These are phyloP conservation scores for Agonum fuliginosum DNA, from an alignment of 2,888 invertebrate species.

Conservation along the genomic window DNA sequence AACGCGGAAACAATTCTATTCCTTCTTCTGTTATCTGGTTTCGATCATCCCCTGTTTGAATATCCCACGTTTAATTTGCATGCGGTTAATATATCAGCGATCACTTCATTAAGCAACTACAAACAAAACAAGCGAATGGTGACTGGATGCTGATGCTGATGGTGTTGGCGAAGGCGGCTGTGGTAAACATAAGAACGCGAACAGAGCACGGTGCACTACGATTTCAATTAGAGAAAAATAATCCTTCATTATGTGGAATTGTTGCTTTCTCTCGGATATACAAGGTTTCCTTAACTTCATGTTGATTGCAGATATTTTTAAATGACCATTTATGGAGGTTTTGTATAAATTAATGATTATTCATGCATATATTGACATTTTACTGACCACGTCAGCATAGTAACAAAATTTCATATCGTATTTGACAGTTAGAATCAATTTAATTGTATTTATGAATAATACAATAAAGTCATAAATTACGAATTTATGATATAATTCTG, in stretches of 20 bases:
- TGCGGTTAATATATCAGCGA: slow-evolving; percentile 63
- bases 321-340: background rate
- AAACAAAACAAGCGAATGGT: slow-evolving; percentile 61
- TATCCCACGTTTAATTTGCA: slow-evolving; percentile 64
- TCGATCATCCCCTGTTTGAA: slow-evolving; percentile 28
- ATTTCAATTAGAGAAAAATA: background rate
- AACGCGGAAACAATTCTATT: slow-evolving; percentile 30
- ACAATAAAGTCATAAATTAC: too few relatives aligned
- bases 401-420: too few relatives aligned
- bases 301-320: background rate
- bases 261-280: slow-evolving; percentile 20
- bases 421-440: too few relatives aligned
- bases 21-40: slow-evolving; percentile 7
- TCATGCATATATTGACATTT: too few relatives aligned
- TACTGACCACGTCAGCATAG: too few relatives aligned
- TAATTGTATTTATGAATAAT: too few relatives aligned
- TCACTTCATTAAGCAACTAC: slow-evolving; percentile 65
- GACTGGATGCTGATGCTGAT: background rate
- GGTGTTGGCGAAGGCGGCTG: background rate
- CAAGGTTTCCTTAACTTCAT: background rate
- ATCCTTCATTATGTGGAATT: background rate
- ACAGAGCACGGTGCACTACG: too few relatives aligned
- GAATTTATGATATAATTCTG: too few relatives aligned
- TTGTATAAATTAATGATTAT: background rate
- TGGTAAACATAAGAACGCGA: slow-evolving; percentile 3